Evolutionary conservation across 2,888 invertebrate species (phyloP).

Genomic region (Campoletis raptor): DNA sequence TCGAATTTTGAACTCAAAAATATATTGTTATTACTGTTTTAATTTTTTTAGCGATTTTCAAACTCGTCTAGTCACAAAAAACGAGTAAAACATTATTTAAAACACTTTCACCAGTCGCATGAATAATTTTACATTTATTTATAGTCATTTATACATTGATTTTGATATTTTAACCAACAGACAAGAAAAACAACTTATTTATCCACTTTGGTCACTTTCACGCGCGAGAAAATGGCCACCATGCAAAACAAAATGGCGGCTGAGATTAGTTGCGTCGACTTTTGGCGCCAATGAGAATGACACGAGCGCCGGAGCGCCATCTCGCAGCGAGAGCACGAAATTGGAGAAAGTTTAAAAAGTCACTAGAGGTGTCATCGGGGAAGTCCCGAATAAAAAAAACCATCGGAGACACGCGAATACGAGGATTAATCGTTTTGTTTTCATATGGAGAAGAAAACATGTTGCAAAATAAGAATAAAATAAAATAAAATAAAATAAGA

Average conservation of each 20-base stretch:
- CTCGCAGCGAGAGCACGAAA: not conserved
- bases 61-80: not conserved
- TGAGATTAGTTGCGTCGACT: no score
- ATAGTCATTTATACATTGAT: not conserved
- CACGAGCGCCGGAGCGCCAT: not conserved
- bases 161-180: not conserved
- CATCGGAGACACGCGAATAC: not conserved
- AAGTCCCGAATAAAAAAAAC: not conserved
- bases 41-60: not conserved
- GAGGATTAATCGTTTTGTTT: not conserved
- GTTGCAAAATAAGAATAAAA: not conserved
- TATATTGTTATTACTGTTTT: not conserved
- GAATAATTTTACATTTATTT: not conserved
- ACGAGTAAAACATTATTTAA: not conserved
- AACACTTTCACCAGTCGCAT: not conserved
- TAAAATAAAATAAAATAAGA: not conserved
- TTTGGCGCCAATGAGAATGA: not conserved
- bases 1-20: not conserved
- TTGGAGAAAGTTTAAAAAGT: slow-evolving; percentile 2
- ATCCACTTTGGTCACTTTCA: not conserved
- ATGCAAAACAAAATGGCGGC: not conserved
- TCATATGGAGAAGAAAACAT: not conserved
- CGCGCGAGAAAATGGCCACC: not conserved
- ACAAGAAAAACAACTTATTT: not conserved
- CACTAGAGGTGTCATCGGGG: not conserved